Evolutionary conservation across 2,797 vertebrate species (phyloP).

Genomic region (Acanthurus leucopareius): DNA sequence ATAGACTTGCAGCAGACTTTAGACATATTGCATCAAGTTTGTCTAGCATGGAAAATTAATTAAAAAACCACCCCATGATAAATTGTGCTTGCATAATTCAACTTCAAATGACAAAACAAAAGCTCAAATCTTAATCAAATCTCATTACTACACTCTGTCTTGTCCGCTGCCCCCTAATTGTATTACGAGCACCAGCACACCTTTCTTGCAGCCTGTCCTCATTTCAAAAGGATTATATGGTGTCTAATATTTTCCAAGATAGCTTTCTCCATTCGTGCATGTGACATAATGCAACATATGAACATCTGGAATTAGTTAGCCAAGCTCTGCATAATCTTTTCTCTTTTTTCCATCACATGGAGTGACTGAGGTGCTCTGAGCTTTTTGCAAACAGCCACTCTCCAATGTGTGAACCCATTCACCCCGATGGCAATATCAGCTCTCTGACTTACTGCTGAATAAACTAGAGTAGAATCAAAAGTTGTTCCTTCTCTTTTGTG

Average conservation of each 20-base stretch:
- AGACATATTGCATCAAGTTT: constrained; percentile 34
- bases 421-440: not conserved
- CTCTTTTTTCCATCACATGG: constrained; percentile 15
- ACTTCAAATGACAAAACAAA: constrained; percentile 7
- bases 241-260: constrained; percentile 80
- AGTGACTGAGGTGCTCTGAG: constrained; percentile 35
- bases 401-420: constrained; percentile 48
- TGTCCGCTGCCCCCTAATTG: constrained; percentile 29
- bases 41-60: constrained; percentile 25
- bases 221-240: constrained; percentile 75
- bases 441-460: constrained; percentile 5
- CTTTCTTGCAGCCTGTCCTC: constrained; percentile 69
- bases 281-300: constrained; percentile 81
- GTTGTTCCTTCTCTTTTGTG: too few relatives aligned
- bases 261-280: constrained; percentile 68
- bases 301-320: constrained; percentile 79
- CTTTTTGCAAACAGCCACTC: constrained; percentile 35
- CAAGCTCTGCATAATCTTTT: constrained; percentile 44
- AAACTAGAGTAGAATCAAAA: not conserved
- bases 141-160: not conserved
- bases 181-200: constrained; percentile 46
- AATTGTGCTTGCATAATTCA: constrained; percentile 7
- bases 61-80: not conserved
- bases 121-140: not conserved
- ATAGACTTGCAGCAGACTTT: constrained; percentile 14